Evolutionary conservation across 30 jellyfish, hydroid and myxozoan species (phyloP).

Genomic region (Chrysaora quinquecirrha): DNA sequence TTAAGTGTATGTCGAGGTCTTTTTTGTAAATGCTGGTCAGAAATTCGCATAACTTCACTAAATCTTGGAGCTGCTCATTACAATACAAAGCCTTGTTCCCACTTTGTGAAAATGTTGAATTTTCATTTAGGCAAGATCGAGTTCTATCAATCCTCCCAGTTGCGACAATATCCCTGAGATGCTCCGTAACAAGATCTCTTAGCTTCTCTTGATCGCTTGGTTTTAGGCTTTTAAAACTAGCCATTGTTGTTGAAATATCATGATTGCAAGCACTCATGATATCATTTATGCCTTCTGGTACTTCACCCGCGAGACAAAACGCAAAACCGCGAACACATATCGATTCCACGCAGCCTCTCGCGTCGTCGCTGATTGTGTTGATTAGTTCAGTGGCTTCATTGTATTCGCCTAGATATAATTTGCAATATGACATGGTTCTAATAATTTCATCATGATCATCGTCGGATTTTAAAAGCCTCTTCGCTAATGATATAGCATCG

Average conservation of each 20-base stretch:
- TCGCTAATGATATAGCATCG: slow-evolving; percentile 42
- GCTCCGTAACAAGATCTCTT: slow-evolving; percentile 16
- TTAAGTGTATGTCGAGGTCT: slow-evolving; percentile 52
- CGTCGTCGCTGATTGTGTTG: not conserved
- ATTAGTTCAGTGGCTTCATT: slow-evolving; percentile 36
- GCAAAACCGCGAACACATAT: slow-evolving; percentile 57
- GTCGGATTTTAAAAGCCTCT: slow-evolving; percentile 15
- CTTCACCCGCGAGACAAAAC: slow-evolving; percentile 40
- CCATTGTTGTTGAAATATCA: slow-evolving; percentile 29
- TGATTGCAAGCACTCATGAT: slow-evolving; percentile 50
- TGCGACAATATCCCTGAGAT: slow-evolving; percentile 8
- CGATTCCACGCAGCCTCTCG: not conserved
- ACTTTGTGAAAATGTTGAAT: slow-evolving; percentile 1
- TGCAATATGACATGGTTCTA: slow-evolving; percentile 35
- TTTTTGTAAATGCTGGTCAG: slow-evolving; percentile 37
- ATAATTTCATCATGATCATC: slow-evolving; percentile 7
- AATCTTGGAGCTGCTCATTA: slow-evolving; percentile 15
- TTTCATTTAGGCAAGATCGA: not conserved
- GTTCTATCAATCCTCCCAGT: not conserved
- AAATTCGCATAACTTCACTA: slow-evolving; percentile 39
- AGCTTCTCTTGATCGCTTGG: slow-evolving; percentile 60
- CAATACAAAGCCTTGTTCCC: not conserved
- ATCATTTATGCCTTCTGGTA: slow-evolving; percentile 45
- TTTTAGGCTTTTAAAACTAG: slow-evolving; percentile 39
- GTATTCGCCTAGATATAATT: slow-evolving; percentile 23